Base-by-base conservation (phyloP, 2,888 invertebrate species). In the Cremastinae sp. region DNA sequence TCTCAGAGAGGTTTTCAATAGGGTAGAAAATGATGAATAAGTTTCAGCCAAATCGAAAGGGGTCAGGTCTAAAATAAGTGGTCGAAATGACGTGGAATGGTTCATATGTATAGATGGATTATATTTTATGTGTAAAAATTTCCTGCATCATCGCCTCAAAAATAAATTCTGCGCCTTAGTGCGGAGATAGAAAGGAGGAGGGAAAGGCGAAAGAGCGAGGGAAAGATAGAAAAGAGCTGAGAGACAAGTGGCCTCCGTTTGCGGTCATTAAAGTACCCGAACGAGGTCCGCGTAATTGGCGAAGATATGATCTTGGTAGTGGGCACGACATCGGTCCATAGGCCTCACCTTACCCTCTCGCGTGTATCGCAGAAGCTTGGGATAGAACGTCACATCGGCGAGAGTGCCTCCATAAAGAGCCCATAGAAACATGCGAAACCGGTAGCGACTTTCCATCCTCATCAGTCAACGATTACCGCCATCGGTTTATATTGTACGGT, bases 281-380 rank as follows among this genome's bases (percentile, higher is more conserved):
- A 75, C 78, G 73, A 78, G 72, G 72, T 71, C 74, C 80, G 72
- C 76, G 81, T 82, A 81, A 81, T 82, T 82, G 82, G 80, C 75
- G 73, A 65, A 76, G 82, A 82, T 82, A 82, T 81, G 77, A 82
- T 82, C 82, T 78, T 59, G 66, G 72, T 75, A 65, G 78, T 75
- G 78, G 81, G 78, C 80, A 80, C 74, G 81, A 80, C 81, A 79
- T 80, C 71, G 78, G 58, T 64, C 68, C 62, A 72, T 43, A 41
- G 53, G 64, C 62, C 64, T 59, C 51, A 45, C 14, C 59, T 49
- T 43, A 43, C 43, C 14, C 41, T 45, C 62, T 72, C 68, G 22
- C 22, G 66, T 72, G 68, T 69, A 59, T 64, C 34, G 51, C 73
- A 58, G 69, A 41, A 47, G 45, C 51, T 28, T 45, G 53, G 36